phyloP scores from a whole-genome alignment of 2,113 vertebrate species.

The Morone chrysops region DNA sequence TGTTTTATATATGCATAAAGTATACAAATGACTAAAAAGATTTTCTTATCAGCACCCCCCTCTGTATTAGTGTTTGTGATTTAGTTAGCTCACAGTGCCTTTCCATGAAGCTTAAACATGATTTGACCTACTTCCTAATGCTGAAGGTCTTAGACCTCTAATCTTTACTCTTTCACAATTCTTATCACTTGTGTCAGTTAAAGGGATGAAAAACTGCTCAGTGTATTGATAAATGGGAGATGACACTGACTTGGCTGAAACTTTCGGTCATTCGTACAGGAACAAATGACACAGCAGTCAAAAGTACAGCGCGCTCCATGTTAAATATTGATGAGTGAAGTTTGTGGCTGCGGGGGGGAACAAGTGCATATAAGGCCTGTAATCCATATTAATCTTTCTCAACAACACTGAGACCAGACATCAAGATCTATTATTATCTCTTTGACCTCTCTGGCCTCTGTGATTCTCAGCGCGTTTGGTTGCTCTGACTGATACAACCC shows the following conservation, averaged over 20 bases:
- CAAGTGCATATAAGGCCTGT: slow-evolving; percentile 46
- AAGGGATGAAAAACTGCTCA: not conserved
- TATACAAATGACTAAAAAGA: no score
- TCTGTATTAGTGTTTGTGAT: not conserved
- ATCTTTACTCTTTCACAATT: not conserved
- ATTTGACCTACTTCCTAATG: not conserved
- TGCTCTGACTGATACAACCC: slow-evolving; percentile 6
- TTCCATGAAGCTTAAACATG: not conserved
- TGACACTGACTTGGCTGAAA: slow-evolving; percentile 6
- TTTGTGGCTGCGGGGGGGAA: slow-evolving; percentile 35
- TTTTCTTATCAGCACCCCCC: no score
- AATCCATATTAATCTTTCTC: slow-evolving; percentile 69
- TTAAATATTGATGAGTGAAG: slow-evolving; percentile 71
- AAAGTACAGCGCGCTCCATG: slow-evolving; percentile 44
- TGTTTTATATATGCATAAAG: no score
- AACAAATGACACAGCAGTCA: slow-evolving; percentile 38
- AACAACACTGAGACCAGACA: slow-evolving; percentile 58
- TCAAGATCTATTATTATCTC: slow-evolving; percentile 68
- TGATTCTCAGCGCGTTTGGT: not conserved
- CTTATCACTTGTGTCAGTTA: slow-evolving; percentile 24
- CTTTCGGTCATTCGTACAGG: not conserved
- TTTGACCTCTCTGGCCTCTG: slow-evolving; percentile 53
- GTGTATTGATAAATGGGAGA: not conserved
- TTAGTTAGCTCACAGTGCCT: not conserved
- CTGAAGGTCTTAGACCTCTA: not conserved